Base-by-base conservation (phyloP, 2,888 invertebrate genomes). In the Drosophila emarginata region DNA sequence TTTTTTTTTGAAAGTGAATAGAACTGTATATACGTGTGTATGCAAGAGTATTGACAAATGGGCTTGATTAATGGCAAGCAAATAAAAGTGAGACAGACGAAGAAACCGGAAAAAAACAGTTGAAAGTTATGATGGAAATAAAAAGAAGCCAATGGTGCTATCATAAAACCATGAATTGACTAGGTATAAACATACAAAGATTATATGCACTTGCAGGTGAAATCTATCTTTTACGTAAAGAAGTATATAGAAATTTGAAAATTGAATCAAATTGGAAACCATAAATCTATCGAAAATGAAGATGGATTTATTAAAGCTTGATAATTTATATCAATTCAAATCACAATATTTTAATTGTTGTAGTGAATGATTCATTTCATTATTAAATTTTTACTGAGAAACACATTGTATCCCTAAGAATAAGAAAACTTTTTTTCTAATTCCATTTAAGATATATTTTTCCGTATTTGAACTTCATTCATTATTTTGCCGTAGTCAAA, bases 1-100 rank as follows among this genome's bases (percentile, higher is more conserved):
- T 56, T 28, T 32, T 60, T 77, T 72, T 79, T 60, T 70, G 61
- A 67, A 64, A 73, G 77, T 71, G 72, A 77, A 73, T 81, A 69
- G 79, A 79, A 59, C 52, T 61, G 59, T 71, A 53, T 70, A 80
- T 21, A 12, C 12, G 11, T 45, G 15, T 23, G 23, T 23, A 21
- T 45, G 21, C 11, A 7, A 45, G 45, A 45, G 45, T 21, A 45
- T 45, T 45, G 45, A 12, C 45, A 45, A 45, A 45, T 45, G 45
- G 45, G 45, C 45, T 72, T 79, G 79, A 79, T 81, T 81, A 69
- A 72, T 81, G 77, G 39, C 32, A 23, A 56, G 45, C 37, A 32
- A 26, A 53, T n/a, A 50, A 36, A 12, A 18, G 11, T 51, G 21
- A 45, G 9, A 18, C 36, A 52, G 57, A 60, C n/a, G 52, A 37